phyloP scores from a whole-genome alignment of 2,113 vertebrate genomes.

The Butorides virescens region DNA sequence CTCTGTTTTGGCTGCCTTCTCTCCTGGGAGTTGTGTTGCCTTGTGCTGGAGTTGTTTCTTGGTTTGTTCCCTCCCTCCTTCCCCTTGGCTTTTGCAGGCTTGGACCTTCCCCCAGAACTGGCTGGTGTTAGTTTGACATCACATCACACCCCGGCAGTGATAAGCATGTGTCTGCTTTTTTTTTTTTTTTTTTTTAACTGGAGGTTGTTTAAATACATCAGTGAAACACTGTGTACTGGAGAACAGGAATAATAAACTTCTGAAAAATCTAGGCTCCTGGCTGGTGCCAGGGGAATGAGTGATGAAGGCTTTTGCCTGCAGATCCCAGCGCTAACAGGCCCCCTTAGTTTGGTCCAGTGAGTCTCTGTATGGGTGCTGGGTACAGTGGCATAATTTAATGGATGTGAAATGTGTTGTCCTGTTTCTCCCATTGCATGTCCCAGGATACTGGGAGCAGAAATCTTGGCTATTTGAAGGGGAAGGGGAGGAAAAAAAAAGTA shows the following conservation, averaged over 20 bases:
- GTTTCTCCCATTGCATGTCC: neutral
- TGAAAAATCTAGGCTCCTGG: neutral
- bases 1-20: neutral
- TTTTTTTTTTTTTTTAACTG: neutral
- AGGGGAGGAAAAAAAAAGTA: no score
- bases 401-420: neutral
- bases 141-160: neutral
- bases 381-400: neutral
- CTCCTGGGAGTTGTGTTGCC: neutral
- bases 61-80: neutral
- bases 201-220: neutral
- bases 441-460: neutral
- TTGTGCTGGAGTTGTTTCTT: neutral
- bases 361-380: neutral
- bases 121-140: neutral
- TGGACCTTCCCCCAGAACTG: neutral
- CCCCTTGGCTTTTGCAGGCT: neutral
- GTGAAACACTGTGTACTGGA: neutral
- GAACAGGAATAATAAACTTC: constrained; percentile 20
- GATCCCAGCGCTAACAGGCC: neutral
- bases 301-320: neutral
- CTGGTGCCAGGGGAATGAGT: neutral
- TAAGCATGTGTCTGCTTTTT: neutral
- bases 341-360: neutral
- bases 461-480: neutral